Conservation (phyloP, 2,888 invertebrate genomes). For the Torymus aiolomorphi region DNA sequence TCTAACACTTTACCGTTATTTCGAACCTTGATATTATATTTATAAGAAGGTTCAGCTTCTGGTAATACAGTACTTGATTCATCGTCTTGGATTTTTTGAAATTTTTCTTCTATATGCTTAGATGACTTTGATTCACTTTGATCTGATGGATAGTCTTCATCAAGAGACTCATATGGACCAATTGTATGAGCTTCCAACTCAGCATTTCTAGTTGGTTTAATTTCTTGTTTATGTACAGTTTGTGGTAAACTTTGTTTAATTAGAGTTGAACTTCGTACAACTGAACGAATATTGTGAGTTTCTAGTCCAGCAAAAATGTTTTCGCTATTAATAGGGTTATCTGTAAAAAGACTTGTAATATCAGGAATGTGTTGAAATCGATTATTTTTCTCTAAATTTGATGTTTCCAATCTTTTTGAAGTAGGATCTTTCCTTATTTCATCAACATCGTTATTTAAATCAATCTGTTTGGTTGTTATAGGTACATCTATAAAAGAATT, state of each 20-base stretch:
- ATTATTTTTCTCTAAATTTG: slow-evolving; percentile 50
- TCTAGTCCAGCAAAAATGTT: slow-evolving; percentile 71
- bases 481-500: neutral
- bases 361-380: slow-evolving; percentile 78
- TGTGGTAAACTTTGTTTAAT: slow-evolving; percentile 26
- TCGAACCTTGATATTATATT: slow-evolving; percentile 74
- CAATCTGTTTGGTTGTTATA: slow-evolving; percentile 7
- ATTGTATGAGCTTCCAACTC: slow-evolving; percentile 75
- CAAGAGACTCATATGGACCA: slow-evolving; percentile 80
- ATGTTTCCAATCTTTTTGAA: neutral
- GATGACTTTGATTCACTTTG: slow-evolving; percentile 76
- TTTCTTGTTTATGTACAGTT: slow-evolving; percentile 53
- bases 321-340: slow-evolving; percentile 74
- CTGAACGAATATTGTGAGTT: slow-evolving; percentile 69
- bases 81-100: slow-evolving; percentile 68
- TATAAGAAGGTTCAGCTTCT: slow-evolving; percentile 73
- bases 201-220: slow-evolving; percentile 66
- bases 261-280: slow-evolving; percentile 57
- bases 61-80: slow-evolving; percentile 73
- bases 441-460: neutral
- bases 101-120: slow-evolving; percentile 58
- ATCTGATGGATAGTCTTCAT: slow-evolving; percentile 73
- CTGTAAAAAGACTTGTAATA: slow-evolving; percentile 80
- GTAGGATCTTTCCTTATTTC: neutral
- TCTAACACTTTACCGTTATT: slow-evolving; percentile 75